Conservation (phyloP, 2,888 invertebrate species). For the Archaeoteleia sp. region DNA sequence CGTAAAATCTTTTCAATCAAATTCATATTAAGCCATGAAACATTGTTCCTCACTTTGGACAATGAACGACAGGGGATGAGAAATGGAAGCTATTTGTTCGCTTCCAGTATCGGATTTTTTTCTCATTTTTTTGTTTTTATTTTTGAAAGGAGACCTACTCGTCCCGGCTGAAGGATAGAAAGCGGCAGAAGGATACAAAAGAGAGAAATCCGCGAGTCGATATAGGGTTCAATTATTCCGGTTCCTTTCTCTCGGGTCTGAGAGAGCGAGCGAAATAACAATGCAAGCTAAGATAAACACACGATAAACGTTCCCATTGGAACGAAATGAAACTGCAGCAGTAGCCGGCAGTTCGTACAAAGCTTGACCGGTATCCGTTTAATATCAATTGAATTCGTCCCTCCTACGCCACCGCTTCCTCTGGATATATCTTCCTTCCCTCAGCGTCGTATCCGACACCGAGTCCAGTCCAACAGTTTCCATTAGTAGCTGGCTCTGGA, state of each 20-base stretch:
- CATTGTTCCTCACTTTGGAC: neutral
- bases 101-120: conserved; percentile 5
- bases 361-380: conserved; percentile 42
- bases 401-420: conserved; percentile 9
- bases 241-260: conserved; percentile 57
- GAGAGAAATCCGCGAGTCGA: conserved; percentile 59
- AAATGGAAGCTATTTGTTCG: conserved; percentile 14
- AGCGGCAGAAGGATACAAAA: conserved; percentile 1
- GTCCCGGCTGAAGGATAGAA: conserved; percentile 4
- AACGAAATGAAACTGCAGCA: conserved; percentile 63
- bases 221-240: conserved; percentile 67
- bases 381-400: conserved; percentile 42
- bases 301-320: conserved; percentile 62
- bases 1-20: conserved; percentile 4
- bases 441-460: conserved; percentile 29
- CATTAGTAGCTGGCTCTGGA: conserved; percentile 53
- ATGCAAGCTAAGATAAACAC: conserved; percentile 68
- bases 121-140: too few species aligned
- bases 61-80: conserved; percentile 11
- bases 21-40: neutral
- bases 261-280: conserved; percentile 63
- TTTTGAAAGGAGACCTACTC: conserved; percentile 6
- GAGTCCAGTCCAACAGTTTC: conserved; percentile 46
- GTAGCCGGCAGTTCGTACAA: conserved; percentile 37
- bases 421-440: conserved; percentile 25